Conservation (phyloP, 2,797 vertebrate genomes). For the Hoplostethus atlanticus region DNA sequence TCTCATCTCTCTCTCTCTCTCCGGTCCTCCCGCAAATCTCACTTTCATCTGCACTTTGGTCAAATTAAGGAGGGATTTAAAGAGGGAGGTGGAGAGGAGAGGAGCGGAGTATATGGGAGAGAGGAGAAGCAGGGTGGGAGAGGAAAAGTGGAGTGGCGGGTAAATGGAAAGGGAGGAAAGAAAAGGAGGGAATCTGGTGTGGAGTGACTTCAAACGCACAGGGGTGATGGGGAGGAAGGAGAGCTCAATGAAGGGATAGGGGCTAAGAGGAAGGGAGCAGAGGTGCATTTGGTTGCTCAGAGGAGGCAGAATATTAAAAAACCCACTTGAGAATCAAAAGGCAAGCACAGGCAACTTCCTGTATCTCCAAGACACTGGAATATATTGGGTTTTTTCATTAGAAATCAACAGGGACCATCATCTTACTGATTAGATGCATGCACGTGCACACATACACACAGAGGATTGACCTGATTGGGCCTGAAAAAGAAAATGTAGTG, state of each 20-base stretch:
- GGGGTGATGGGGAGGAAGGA: not conserved
- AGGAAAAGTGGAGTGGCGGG: constrained; percentile 21
- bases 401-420: not conserved
- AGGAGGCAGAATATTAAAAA: not conserved
- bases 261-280: constrained; percentile 8
- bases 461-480: constrained; percentile 18
- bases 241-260: not conserved
- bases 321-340: not conserved
- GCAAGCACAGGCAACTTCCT: not conserved
- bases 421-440: not conserved
- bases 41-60: constrained; percentile 57
- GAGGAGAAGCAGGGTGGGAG: constrained; percentile 1
- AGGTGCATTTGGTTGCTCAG: not conserved
- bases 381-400: not conserved
- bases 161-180: constrained; percentile 22
- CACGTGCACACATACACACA: constrained; percentile 11
- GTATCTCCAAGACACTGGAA: no score
- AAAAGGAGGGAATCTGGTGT: not conserved
- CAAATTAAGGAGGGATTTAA: constrained; percentile 42
- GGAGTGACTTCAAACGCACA: constrained; percentile 6
- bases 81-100: not conserved
- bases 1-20: not conserved
- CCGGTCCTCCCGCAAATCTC: constrained; percentile 1
- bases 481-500: not conserved
- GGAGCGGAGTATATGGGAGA: not conserved